Base-by-base conservation (phyloP, 2,888 invertebrate genomes). In the Caenorhabditis sp. region DNA sequence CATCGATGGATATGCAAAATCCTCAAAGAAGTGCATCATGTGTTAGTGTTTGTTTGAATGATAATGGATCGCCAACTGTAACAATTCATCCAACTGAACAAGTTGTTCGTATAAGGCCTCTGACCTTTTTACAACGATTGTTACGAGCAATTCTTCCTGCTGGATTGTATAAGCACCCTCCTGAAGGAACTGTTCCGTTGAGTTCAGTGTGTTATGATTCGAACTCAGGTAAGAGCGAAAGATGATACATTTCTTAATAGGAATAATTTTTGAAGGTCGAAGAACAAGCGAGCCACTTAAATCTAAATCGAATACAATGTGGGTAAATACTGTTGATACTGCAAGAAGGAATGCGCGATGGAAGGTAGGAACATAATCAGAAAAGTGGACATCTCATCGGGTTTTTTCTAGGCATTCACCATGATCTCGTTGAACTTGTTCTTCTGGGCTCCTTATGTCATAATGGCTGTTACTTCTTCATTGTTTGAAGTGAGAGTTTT, bases 401-500 rank as follows among this genome's bases (percentile, higher is more conserved):
- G 10, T 31, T 10, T 7, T 31, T 62, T 73, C n/a, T 59, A 80
- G 81, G 81, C 79, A 0, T 79, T 79, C 62, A 69, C 70, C 31
- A 81, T 81, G 81, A 57, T 81, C 7, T 77, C 80, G 1, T 65
- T 77, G n/a, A 82, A 82, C 31, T 62, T 82, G 23, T 59, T 82
- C 26, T 70, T 82, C 67, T 82, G 82, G 82, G 73, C 72, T 14
- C 82, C 82, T 25, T 82, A 82, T 65, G 76, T 72, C 54, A 63
- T 77, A 10, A 68, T 79, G 7, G 82, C 76, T 5, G 76, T 82
- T 36, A 64, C 70, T 14, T 76, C 77, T 5, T 70, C 78, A 1
- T 65, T 80, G 25, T 67, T 69, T 54, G 63, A 70, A 43, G 67
- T 69, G 59, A 63, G 66, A 53, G 63, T 65, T 23, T 59, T 76